These are phyloP conservation scores for Loripinus fragilis DNA, from an alignment of 2,888 invertebrate species.

Conservation along the genomic window DNA sequence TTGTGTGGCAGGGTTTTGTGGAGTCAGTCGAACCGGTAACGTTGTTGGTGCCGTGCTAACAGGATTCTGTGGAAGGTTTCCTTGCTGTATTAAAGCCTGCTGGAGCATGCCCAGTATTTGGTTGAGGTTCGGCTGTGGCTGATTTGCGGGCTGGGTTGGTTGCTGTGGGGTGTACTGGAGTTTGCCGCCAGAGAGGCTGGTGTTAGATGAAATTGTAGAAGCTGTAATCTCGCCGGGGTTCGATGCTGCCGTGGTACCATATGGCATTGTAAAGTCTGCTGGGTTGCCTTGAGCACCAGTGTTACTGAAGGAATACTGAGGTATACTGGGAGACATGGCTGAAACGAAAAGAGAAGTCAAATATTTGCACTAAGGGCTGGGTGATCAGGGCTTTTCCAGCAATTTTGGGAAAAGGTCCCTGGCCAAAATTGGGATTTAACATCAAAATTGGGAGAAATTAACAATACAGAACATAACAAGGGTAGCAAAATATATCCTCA, in stretches of 20 bases:
- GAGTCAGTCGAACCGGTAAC: slow-evolving; percentile 6
- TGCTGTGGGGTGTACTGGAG: slow-evolving; percentile 46
- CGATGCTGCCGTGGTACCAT: background rate
- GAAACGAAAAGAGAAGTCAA: background rate
- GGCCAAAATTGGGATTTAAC: too few species aligned
- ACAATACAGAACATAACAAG: too few species aligned
- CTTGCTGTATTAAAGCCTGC: slow-evolving; percentile 29
- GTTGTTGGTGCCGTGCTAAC: slow-evolving; percentile 3
- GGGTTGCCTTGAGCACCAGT: slow-evolving; percentile 43
- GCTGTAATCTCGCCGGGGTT: slow-evolving; percentile 40
- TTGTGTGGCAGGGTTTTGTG: slow-evolving; percentile 21
- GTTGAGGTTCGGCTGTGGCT: slow-evolving; percentile 32
- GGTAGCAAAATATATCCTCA: too few species aligned
- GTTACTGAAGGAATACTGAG: slow-evolving; percentile 59
- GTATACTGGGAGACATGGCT: slow-evolving; percentile 40
- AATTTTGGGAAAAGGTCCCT: too few species aligned
- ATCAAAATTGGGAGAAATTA: too few species aligned
- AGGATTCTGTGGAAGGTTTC: background rate
- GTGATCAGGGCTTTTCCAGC: too few species aligned
- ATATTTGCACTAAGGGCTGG: background rate
- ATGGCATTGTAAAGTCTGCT: background rate
- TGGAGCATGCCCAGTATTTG: slow-evolving; percentile 32
- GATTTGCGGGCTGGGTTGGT: slow-evolving; percentile 25
- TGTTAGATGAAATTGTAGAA: slow-evolving; percentile 42
- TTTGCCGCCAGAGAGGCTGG: slow-evolving; percentile 53